Base-by-base conservation (phyloP, 2,797 vertebrate species). In the Gambusia yucatana region DNA sequence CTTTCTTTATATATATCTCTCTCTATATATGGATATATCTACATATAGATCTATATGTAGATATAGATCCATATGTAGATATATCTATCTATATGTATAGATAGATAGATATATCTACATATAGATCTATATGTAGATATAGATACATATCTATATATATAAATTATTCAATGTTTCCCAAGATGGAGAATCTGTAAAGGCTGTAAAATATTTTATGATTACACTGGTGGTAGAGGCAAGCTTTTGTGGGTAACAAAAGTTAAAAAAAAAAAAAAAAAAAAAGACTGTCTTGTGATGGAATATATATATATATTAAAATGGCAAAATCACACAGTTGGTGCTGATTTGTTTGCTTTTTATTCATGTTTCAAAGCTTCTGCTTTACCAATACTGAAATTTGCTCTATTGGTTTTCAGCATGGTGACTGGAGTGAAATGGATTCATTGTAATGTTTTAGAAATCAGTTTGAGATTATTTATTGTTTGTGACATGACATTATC, bases 161-260 rank as follows among this genome's bases (percentile, higher is more conserved):
- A 33, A 1, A 33, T 33, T 33, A 33, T 33, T 33, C 33, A 33
- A 33, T 33, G 33, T 33, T 33, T 33, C 33, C 1, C 33, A 33
- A 33, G 33, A 33, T 33, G 1, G 33, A 1, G 33, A 33, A 33
- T 33, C 33, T 75, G 61, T 81, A 63, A 82, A 80, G 76, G 72
- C 76, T 59, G 17, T 76, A 81, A 82, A 36, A 85, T 69, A 84
- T 83, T 67, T 75, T 48, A 78, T 36, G 75, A 82, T 61, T 78
- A 69, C 70, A 88, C 41, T 86, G 14, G 48, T 77, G 75, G 72
- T 41, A 79, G 25, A 79, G 52, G 52, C 72, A 73, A 84, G 73
- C 43, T 63, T 70, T 47, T 46, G 61, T 41, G 79, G 44, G 20
- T 67, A 72, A 47, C 20, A 74, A 46, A 16, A 28, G 43, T 41